phyloP scores from a whole-genome alignment of 1,140 invertebrate genomes.

The Micrasema minimum region DNA sequence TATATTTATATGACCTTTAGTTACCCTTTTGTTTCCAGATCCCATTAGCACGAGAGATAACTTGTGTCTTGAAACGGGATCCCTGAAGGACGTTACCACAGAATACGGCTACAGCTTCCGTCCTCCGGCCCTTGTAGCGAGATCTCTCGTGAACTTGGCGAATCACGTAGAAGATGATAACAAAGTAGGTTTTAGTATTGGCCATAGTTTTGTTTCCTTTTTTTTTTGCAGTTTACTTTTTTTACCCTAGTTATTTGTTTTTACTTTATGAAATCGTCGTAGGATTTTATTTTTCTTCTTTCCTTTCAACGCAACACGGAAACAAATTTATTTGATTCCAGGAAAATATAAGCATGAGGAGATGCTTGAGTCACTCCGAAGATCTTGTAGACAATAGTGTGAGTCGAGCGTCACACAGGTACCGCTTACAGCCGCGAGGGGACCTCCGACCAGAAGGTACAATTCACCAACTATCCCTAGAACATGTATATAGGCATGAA shows the following conservation, averaged over 20 bases:
- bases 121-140: conserved; percentile 36
- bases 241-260: no score
- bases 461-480: conserved; percentile 9
- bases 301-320: no score
- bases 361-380: conserved; percentile 48
- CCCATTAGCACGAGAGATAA: conserved; percentile 37
- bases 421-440: background rate
- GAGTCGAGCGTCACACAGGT: conserved; percentile 10
- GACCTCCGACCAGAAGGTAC: conserved; percentile 47
- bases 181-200: conserved; percentile 13
- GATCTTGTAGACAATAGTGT: conserved; percentile 41
- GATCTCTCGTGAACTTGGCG: conserved; percentile 47
- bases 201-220: no score
- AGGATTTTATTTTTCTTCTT: no score
- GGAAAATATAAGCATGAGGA: conserved; percentile 41
- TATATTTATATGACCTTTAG: no score
- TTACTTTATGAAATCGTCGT: no score
- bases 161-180: conserved; percentile 30
- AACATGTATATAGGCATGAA: conserved; percentile 41
- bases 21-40: conserved; percentile 35
- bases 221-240: no score
- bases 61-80: conserved; percentile 52
- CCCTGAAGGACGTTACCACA: conserved; percentile 56
- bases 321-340: conserved; percentile 29
- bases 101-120: conserved; percentile 56